phyloP scores from a whole-genome alignment of 2,888 invertebrate genomes.

The Mellilla xanthometata region DNA sequence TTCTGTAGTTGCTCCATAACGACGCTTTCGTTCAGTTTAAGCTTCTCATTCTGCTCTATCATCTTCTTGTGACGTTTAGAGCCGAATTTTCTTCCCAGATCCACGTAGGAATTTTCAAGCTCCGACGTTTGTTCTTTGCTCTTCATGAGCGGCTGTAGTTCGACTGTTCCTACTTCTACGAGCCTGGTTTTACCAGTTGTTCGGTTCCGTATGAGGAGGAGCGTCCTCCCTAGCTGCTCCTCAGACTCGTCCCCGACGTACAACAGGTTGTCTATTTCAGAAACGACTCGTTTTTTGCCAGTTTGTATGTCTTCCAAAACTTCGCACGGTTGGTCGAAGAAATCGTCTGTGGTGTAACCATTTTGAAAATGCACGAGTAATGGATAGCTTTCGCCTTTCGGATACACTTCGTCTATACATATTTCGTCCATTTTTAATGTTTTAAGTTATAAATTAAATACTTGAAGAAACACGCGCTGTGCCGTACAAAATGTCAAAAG shows the following conservation, averaged over 20 bases:
- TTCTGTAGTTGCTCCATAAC: conserved; percentile 82
- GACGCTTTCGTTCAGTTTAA: conserved; percentile 81
- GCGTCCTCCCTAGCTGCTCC: conserved; percentile 52
- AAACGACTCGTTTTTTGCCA: conserved; percentile 41
- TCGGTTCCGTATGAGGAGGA: conserved; percentile 56
- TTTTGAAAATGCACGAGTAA: conserved; percentile 63
- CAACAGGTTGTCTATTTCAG: conserved; percentile 47
- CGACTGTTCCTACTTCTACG: conserved; percentile 51
- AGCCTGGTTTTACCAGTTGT: conserved; percentile 62
- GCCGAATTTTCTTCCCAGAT: conserved; percentile 84
- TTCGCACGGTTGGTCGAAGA: conserved; percentile 42
- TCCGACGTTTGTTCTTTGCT: conserved; percentile 37
- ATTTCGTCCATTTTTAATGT: conserved; percentile 57
- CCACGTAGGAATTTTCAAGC: conserved; percentile 54
- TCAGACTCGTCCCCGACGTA: conserved; percentile 59
- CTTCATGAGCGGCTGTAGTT: conserved; percentile 53
- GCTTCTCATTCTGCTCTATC: conserved; percentile 83
- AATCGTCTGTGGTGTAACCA: conserved; percentile 56
- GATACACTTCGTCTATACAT: conserved; percentile 54
- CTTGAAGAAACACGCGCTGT: too few species aligned
- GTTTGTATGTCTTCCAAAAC: conserved; percentile 44
- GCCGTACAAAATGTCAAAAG: too few species aligned
- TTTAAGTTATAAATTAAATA: too few species aligned
- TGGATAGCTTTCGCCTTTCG: conserved; percentile 47
- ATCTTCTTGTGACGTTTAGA: conserved; percentile 83